Evolutionary conservation across 2,113 vertebrate genomes (phyloP).

Genomic region (Solea senegalensis): DNA sequence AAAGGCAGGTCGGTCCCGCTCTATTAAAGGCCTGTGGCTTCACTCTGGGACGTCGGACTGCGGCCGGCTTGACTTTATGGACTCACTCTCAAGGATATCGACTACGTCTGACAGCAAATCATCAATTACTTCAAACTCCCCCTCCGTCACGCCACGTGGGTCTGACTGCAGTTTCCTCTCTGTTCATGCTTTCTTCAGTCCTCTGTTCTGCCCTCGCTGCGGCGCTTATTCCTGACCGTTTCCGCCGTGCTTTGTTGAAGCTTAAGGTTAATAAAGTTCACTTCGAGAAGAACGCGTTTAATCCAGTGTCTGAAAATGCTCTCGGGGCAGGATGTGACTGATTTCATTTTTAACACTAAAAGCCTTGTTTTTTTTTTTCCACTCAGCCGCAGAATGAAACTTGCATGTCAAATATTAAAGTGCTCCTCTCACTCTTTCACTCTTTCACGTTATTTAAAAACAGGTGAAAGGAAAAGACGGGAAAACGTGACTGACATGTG

Average conservation of each 20-base stretch:
- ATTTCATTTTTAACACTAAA: slow-evolving; percentile 69
- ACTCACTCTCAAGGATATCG: slow-evolving; percentile 43
- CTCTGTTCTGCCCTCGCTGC: slow-evolving; percentile 26
- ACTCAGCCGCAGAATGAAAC: slow-evolving; percentile 44
- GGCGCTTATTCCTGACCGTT: slow-evolving; percentile 16
- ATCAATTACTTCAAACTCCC: slow-evolving; percentile 52
- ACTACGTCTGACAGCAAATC: slow-evolving; percentile 39
- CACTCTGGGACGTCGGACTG: slow-evolving; percentile 35
- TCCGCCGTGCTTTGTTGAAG: slow-evolving; percentile 33
- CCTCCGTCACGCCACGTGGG: slow-evolving; percentile 22
- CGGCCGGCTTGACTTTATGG: slow-evolving; percentile 43
- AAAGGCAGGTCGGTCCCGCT: slow-evolving; percentile 37
- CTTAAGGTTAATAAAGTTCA: slow-evolving; percentile 54
- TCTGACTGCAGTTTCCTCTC: slow-evolving; percentile 23
- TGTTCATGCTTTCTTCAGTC: neutral
- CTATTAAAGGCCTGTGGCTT: slow-evolving; percentile 33
- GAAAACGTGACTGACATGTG: neutral
- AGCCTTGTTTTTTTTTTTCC: slow-evolving; percentile 23
- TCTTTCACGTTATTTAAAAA: too few relatives aligned
- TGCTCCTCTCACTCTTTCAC: too few relatives aligned
- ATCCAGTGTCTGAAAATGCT: slow-evolving; percentile 67
- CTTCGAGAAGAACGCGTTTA: slow-evolving; percentile 43
- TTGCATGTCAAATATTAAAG: slow-evolving; percentile 32
- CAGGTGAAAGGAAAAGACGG: slow-evolving; percentile 1
- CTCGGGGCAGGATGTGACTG: slow-evolving; percentile 59